Evolutionary conservation across 2,797 vertebrate species (phyloP).

Genomic region (Poecilia gillii): DNA sequence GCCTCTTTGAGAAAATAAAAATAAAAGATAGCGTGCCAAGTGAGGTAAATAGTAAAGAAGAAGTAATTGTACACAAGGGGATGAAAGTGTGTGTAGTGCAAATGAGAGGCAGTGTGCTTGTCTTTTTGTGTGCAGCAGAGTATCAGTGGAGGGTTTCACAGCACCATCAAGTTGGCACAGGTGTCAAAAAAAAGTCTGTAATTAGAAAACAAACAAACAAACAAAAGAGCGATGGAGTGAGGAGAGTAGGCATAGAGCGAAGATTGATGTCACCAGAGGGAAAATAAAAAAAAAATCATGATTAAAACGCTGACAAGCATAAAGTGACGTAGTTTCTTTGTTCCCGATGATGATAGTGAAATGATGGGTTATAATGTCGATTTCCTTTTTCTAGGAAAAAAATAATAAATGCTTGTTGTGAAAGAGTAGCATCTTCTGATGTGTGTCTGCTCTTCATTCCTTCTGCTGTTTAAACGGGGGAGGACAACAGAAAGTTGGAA

Average conservation of each 20-base stretch:
- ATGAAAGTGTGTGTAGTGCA: constrained; percentile 45
- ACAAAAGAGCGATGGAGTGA: constrained; percentile 36
- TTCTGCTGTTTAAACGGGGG: background rate
- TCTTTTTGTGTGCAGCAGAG: constrained; percentile 51
- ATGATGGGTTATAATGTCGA: background rate
- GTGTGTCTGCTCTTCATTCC: background rate
- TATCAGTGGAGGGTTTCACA: constrained; percentile 60
- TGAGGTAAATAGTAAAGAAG: constrained; percentile 75
- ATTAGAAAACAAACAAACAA: constrained; percentile 82
- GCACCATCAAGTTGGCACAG: constrained; percentile 70
- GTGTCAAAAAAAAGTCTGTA: constrained; percentile 80
- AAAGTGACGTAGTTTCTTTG: constrained; percentile 3
- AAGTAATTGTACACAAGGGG: constrained; percentile 84
- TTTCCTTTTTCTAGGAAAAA: background rate
- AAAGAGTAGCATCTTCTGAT: background rate
- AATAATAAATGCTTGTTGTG: background rate
- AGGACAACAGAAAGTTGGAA: background rate
- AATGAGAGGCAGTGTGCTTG: constrained; percentile 40
- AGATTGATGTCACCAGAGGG: constrained; percentile 42
- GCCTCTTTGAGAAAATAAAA: constrained; percentile 33
- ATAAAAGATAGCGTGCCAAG: constrained; percentile 62
- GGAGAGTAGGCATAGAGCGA: constrained; percentile 20
- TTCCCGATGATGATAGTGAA: background rate
- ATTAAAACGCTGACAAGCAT: constrained; percentile 29
- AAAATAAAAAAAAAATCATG: constrained; percentile 26